These are phyloP conservation scores for Drosophila imparisetae DNA, from an alignment of 2,888 invertebrate genomes.

Conservation along the genomic window DNA sequence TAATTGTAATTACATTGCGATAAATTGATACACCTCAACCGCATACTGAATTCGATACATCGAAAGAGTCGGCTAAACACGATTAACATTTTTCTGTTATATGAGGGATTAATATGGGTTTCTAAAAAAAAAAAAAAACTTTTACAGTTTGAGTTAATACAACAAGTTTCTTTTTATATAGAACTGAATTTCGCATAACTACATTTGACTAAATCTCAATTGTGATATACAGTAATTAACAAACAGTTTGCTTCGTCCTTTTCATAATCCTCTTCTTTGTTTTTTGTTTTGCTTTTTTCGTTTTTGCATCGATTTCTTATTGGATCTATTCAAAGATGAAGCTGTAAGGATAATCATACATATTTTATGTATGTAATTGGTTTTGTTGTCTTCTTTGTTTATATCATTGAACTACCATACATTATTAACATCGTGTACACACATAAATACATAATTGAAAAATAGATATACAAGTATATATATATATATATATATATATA, in stretches of 20 bases:
- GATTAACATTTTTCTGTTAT: constrained; percentile 30
- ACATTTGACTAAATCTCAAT: constrained; percentile 49
- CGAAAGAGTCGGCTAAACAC: constrained; percentile 5
- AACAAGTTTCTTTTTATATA: background rate
- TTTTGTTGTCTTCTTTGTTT: constrained; percentile 13
- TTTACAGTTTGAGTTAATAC: constrained; percentile 10
- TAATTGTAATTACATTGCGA: constrained; percentile 27
- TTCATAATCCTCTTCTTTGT: background rate
- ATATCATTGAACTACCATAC: constrained; percentile 49
- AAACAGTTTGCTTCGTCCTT: constrained; percentile 26
- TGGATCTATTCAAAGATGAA: background rate
- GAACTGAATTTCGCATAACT: constrained; percentile 43
- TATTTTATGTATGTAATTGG: constrained; percentile 17
- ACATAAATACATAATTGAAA: constrained; percentile 51
- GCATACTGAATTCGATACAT: constrained; percentile 22
- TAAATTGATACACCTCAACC: constrained; percentile 21
- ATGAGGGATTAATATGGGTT: background rate
- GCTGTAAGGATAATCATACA: constrained; percentile 1
- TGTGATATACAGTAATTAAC: constrained; percentile 44
- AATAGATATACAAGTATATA: constrained; percentile 27
- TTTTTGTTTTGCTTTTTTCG: background rate
- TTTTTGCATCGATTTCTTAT: background rate
- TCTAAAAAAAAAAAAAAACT: background rate
- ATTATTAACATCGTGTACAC: constrained; percentile 48
- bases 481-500: constrained; percentile 11